A percentile compares a stretch with the other conserved stretches of the same genome.
These are phyloP conservation scores for Denticeps clupeoides DNA, from an alignment of 2,797 vertebrate species.

Conservation along the genomic window DNA sequence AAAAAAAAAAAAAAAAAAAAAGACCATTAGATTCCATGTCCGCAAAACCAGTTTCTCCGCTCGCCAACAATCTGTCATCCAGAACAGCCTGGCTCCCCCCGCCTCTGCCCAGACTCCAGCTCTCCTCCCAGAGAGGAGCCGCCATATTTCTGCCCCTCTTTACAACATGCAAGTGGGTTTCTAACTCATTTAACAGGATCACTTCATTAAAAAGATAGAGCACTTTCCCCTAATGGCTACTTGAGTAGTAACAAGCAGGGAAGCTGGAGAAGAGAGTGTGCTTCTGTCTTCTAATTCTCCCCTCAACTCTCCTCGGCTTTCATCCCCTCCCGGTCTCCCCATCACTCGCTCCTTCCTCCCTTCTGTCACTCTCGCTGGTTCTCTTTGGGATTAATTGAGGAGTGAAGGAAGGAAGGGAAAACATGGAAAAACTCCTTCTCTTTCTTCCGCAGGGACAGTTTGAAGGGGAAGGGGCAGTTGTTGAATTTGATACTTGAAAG, in stretches of 20 bases:
- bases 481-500: too few species aligned
- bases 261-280: neutral
- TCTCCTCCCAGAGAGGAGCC: neutral
- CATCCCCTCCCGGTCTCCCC: neutral
- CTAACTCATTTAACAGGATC: conserved; percentile 51
- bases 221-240: conserved; percentile 48
- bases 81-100: neutral
- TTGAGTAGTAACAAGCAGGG: conserved; percentile 52
- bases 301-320: neutral
- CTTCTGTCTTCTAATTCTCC: neutral
- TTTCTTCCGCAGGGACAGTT: conserved; percentile 21
- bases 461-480: too few species aligned
- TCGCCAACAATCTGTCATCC: neutral
- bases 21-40: conserved; percentile 6
- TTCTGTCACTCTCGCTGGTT: neutral
- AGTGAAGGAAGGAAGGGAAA: conserved; percentile 23
- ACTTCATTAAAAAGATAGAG: conserved; percentile 60
- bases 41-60: neutral
- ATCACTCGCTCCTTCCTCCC: neutral
- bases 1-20: neutral
- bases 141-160: neutral
- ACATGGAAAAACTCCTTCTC: conserved; percentile 40
- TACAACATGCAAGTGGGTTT: conserved; percentile 29
- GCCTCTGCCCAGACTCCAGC: neutral
- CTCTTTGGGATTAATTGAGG: conserved; percentile 42